Base-by-base conservation (phyloP, 2,113 vertebrate genomes). In the Leucopsar rothschildi region DNA sequence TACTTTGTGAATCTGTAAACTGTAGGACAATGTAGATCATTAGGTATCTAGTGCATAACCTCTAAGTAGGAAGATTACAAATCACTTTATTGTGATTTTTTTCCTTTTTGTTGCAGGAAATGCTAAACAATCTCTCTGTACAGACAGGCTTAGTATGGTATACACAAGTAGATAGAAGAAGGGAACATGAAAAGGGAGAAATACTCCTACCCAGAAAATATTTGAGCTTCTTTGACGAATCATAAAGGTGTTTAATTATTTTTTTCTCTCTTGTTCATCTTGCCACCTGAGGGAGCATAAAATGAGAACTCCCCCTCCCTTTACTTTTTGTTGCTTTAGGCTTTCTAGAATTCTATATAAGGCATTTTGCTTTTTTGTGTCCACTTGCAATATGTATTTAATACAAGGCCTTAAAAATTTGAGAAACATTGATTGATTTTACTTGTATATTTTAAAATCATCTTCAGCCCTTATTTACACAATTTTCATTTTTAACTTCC, bases 211-310 rank as follows among this genome's bases (percentile, higher is more conserved):
- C 5, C 8, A 49, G 78, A 39, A 23, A 64, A 75, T 39, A 22
- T 82, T 75, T 85, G 56, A 53, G 7, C 87, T 93, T 83, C 45
- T 92, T 45, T 84, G 42, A 52, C 60, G 75, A 87, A 82, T 37
- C 44, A 45, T 31, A 71, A 73, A 47, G 24, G 9, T 69, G 47
- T 70, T 68, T 56, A 28, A 47, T 39, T 86, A 16, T 6, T 45
- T 28, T 45, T 78, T n/a, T 23, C 5, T 37, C 9, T n/a, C 14
- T 71, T 91, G 18, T 79, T 89, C 22, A 12, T 92, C 15, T 70
- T 52, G 35, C 23, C 49, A 83, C 14, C 65, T 85, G 55, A 69
- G 25, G 33, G 24, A 69, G 5, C 37, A 70, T 21, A 17, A 29
- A 40, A 6, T 40, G n/a, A 52, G n/a, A 78, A 63, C 49, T 44